A percentile compares a stretch with the other conserved stretches of the same genome.
phyloP scores from a whole-genome alignment of 1,140 invertebrate genomes.

The Drosophila nikananu region DNA sequence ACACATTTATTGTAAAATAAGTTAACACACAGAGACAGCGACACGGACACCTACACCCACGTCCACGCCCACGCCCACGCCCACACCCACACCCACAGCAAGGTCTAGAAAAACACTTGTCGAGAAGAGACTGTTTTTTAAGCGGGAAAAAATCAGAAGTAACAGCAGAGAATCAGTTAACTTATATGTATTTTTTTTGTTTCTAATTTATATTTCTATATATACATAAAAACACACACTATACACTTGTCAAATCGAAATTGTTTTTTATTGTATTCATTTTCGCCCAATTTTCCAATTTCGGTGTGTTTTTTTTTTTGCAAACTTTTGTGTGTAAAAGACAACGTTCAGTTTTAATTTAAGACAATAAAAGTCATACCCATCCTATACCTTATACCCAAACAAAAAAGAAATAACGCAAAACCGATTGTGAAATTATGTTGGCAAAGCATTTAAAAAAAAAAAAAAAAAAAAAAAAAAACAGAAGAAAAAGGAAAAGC shows the following conservation, averaged over 20 bases:
- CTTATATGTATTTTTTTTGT: conserved; percentile 41
- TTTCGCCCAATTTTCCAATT: conserved; percentile 27
- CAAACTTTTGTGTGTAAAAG: conserved; percentile 63
- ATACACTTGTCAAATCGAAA: conserved; percentile 37
- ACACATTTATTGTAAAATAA: conserved; percentile 80
- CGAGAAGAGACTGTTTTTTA: conserved; percentile 39
- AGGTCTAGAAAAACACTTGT: conserved; percentile 33
- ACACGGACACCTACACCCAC: conserved; percentile 20
- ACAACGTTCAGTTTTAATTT: conserved; percentile 74
- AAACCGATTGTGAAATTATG: conserved; percentile 28
- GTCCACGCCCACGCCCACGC: conserved; percentile 3
- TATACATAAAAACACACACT: conserved; percentile 11
- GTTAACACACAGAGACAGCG: conserved; percentile 58
- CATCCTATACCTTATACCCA: conserved; percentile 31
- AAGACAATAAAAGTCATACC: conserved; percentile 76
- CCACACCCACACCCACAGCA: conserved; percentile 27
- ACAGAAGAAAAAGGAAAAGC: neutral
- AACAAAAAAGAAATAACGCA: conserved; percentile 6
- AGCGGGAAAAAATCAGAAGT: conserved; percentile 12
- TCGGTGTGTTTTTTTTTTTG: conserved; percentile 26
- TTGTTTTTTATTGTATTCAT: conserved; percentile 47
- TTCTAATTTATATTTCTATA: conserved; percentile 45
- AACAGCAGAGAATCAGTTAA: conserved; percentile 38
- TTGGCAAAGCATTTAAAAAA: conserved; percentile 48
- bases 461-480: neutral